Base-by-base conservation (phyloP, 2,888 invertebrate species). In the Temnothorax ravouxi region DNA sequence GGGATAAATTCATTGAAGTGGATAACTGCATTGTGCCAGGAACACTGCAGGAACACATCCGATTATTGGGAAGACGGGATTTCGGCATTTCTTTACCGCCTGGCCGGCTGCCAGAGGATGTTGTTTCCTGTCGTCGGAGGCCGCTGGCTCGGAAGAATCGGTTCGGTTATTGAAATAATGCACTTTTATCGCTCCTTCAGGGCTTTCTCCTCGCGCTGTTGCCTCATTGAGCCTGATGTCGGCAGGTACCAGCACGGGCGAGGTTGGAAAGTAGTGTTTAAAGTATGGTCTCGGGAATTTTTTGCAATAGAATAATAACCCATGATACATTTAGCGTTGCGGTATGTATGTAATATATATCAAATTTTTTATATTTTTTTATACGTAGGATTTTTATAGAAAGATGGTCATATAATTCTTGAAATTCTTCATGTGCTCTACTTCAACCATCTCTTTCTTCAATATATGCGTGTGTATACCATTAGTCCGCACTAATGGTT, bases 121-220 rank as follows among this genome's bases (percentile, higher is more conserved):
- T 94, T 94, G 94, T 94, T 94, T 93, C 92, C 93, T 93, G 93
- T 94, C 93, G 93, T 92, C 93, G 91, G 92, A 75, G 92, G 86
- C 90, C 91, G 91, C 88, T 93, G 93, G 92, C 92, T 91, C 89
- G 93, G 93, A 94, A 94, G 92, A 94, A 94, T 94, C 92, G 92
- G 88, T 92, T 93, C 91, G 92, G 93, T 94, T 94, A 94, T 94
- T 94, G 94, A 94, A 94, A 94, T 94, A 93, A 94, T 94, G 93
- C 91, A 93, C 91, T 92, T 93, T 94, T 93, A 93, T 94, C 93
- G 91, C 91, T 92, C 87, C 83, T 90, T 85, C 85, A 84, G 69
- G 84, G 34, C 21, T 85, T 67, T 44, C 66, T 34, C 61, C 50
- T 11, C 62, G 34, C 77, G 29, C 18, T 47, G 38, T 61, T 47